phyloP scores from a whole-genome alignment of 2,797 vertebrate genomes.

The Echiichthys vipera region DNA sequence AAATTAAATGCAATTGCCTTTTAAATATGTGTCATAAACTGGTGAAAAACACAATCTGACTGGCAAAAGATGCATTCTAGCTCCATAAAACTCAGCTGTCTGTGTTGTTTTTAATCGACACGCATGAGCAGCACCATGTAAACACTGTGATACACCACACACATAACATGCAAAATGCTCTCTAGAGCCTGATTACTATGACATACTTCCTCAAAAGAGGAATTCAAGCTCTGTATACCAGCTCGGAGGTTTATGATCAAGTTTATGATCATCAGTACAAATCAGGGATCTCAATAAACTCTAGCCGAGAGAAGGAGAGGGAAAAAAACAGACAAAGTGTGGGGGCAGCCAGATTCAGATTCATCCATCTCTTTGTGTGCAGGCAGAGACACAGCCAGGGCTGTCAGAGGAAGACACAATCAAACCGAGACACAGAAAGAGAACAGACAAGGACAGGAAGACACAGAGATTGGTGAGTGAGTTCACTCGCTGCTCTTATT shows the following conservation, averaged over 20 bases:
- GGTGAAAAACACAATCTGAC: neutral
- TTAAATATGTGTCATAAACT: neutral
- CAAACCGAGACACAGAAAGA: conserved; percentile 55
- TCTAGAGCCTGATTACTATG: conserved; percentile 7
- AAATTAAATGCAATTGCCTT: neutral
- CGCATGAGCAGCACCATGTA: neutral
- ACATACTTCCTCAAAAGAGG: conserved; percentile 25
- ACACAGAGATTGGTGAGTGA: conserved; percentile 60
- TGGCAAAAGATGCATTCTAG: neutral
- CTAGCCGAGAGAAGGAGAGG: conserved; percentile 16
- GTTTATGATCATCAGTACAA: conserved; percentile 58
- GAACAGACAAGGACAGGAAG: conserved; percentile 72
- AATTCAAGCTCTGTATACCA: neutral
- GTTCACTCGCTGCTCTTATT: conserved; percentile 67
- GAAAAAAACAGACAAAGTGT: conserved; percentile 34
- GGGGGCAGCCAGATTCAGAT: conserved; percentile 46
- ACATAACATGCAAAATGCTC: conserved; percentile 18
- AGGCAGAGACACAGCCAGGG: conserved; percentile 53
- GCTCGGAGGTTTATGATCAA: conserved; percentile 51
- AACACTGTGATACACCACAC: conserved; percentile 4
- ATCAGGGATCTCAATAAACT: conserved; percentile 55
- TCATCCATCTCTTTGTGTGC: conserved; percentile 60
- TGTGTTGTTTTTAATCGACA: conserved; percentile 6
- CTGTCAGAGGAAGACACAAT: conserved; percentile 59
- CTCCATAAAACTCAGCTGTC: conserved; percentile 1